A percentile compares a stretch with the other conserved stretches of the same genome.
These are phyloP conservation scores for Bos taurus DNA, from an alignment of 2,113 vertebrate genomes.

Conservation along the genomic window DNA sequence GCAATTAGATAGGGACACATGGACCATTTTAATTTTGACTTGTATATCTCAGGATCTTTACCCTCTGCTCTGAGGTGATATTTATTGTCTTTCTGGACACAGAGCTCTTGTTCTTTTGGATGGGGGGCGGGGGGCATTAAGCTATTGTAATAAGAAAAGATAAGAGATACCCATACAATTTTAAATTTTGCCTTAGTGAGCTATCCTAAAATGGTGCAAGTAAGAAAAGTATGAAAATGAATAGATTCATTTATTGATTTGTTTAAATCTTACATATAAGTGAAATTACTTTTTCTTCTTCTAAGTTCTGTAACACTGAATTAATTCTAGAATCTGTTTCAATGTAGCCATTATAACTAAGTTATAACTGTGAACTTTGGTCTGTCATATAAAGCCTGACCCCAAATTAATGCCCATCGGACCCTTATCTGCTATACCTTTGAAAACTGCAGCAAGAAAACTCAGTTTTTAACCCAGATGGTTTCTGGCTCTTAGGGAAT, in stretches of 20 bases:
- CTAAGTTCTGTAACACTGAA: not conserved
- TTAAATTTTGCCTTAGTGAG: not conserved
- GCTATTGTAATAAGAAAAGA: not conserved
- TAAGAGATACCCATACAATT: not conserved
- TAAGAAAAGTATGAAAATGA: not conserved
- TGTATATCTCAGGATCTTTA: not conserved
- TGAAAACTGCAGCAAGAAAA: not conserved
- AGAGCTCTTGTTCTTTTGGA: not conserved
- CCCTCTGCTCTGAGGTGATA: not conserved
- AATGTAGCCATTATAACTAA: not conserved
- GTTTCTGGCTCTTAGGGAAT: not conserved
- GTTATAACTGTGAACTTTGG: not conserved
- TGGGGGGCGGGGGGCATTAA: not conserved
- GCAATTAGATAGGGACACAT: slow-evolving; percentile 58
- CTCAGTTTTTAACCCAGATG: not conserved
- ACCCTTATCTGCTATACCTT: not conserved
- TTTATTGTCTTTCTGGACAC: slow-evolving; percentile 26
- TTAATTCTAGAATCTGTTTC: slow-evolving; percentile 20
- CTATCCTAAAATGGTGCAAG: not conserved
- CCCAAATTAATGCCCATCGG: not conserved
- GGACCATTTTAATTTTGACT: slow-evolving; percentile 49
- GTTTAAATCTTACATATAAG: slow-evolving; percentile 1
- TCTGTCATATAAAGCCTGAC: not conserved
- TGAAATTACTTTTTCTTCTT: not conserved
- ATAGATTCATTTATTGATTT: not conserved